phyloP scores from a whole-genome alignment of 2,797 vertebrate genomes.

The Danionella dracula region DNA sequence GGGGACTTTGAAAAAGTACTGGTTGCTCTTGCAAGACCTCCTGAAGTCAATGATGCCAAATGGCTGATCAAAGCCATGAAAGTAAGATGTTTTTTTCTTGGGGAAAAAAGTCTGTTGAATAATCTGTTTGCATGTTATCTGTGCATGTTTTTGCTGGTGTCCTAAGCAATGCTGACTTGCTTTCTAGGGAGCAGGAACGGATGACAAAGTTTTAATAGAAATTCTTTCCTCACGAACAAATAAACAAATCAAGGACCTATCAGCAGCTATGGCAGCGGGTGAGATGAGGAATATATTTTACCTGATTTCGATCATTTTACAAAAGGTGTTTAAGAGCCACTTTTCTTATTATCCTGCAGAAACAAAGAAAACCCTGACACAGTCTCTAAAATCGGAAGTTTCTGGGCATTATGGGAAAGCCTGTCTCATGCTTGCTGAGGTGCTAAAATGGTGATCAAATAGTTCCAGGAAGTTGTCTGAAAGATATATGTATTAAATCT shows the following conservation, averaged over 20 bases:
- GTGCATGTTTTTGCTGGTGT: neutral
- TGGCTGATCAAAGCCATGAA: conserved; percentile 69
- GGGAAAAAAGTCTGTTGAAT: too few relatives aligned
- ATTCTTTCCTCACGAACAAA: conserved; percentile 74
- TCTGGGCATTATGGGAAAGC: conserved; percentile 67
- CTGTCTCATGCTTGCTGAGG: conserved; percentile 69
- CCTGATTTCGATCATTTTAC: neutral
- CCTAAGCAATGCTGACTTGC: neutral
- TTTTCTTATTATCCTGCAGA: conserved; percentile 47
- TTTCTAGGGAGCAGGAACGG: conserved; percentile 70
- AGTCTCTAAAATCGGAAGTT: conserved; percentile 62
- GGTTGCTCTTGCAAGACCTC: conserved; percentile 65
- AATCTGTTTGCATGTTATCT: neutral
- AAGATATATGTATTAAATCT: neutral
- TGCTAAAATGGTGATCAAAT: conserved; percentile 45
- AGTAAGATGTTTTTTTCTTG: conserved; percentile 47
- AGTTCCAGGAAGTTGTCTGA: neutral
- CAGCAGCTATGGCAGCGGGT: conserved; percentile 65
- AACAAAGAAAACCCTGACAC: conserved; percentile 63
- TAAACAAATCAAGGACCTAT: conserved; percentile 69
- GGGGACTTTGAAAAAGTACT: conserved; percentile 67
- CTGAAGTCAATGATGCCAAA: conserved; percentile 67
- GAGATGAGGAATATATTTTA: neutral
- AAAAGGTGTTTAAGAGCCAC: neutral
- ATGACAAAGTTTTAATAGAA: conserved; percentile 66